Percentiles rank a stretch among this genome's conserved stretches.
Evolutionary conservation across 2,888 invertebrate species (phyloP).

Genomic region (Xanthostigma xanthostigma): DNA sequence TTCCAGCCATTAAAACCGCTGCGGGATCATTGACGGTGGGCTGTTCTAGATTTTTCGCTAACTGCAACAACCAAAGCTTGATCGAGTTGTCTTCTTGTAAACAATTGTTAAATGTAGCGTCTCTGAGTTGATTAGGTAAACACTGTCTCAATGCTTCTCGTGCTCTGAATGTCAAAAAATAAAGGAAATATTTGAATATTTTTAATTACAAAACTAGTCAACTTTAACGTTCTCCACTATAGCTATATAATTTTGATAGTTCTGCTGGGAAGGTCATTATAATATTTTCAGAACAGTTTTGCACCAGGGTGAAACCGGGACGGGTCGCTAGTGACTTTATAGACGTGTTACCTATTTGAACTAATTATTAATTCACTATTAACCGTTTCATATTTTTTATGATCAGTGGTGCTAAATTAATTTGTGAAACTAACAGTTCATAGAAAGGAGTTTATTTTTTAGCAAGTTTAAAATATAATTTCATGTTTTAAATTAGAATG

Average conservation of each 20-base stretch:
- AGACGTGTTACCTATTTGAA: too few relatives aligned
- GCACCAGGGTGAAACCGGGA: too few relatives aligned
- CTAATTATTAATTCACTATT: too few relatives aligned
- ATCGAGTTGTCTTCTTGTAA: constrained; percentile 95
- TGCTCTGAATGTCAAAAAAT: constrained; percentile 41
- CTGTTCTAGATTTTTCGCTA: constrained; percentile 83
- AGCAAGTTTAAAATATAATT: too few relatives aligned
- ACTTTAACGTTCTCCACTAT: constrained; percentile 3
- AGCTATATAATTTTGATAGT: background rate
- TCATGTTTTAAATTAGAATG: background rate
- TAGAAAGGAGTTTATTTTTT: too few relatives aligned
- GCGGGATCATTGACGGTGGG: constrained; percentile 26
- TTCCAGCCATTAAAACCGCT: constrained; percentile 43
- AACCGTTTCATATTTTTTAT: too few relatives aligned
- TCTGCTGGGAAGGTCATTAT: too few relatives aligned
- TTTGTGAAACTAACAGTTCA: too few relatives aligned
- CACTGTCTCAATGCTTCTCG: constrained; percentile 93
- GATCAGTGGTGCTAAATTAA: too few relatives aligned
- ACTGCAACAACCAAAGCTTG: constrained; percentile 87
- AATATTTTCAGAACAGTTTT: too few relatives aligned
- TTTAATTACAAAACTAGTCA: background rate
- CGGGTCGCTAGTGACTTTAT: too few relatives aligned
- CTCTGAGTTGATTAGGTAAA: constrained; percentile 91
- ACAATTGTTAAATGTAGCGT: constrained; percentile 84
- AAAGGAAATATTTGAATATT: background rate